Evolutionary conservation across 2,113 vertebrate genomes (phyloP), one percentile per base, ranked within the genome.

Genomic region (Meriones unguiculatus): DNA sequence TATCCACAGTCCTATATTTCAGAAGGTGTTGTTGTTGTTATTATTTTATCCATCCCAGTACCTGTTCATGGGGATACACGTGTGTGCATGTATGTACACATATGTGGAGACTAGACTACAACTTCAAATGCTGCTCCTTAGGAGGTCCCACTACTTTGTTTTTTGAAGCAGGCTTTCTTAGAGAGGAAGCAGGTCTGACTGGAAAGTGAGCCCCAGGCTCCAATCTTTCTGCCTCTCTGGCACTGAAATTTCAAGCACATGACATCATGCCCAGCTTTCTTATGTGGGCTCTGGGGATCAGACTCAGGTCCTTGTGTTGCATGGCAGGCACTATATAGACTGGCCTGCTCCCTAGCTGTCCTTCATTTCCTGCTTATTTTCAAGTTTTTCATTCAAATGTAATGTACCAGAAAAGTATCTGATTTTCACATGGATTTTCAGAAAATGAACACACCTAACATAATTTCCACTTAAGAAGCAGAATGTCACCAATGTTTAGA

Each of bases 341-440:
- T 78, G 76, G 50, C 13, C 76, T 78, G 28, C 28, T 32, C 41
- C 41, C 41, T 41, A 76, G 73, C 41, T 50, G 11, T 24, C 73
- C 41, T 76, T 76, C 41, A 46, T 76, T 12, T 46, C 18, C 41
- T 28, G 73, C 10, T 7, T 41, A 46, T 52, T 87, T 87, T 5
- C 62, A 64, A 70, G 12, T 30, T 93, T 89, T 93, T 95, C 64
- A 95, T 94, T 76, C 15, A 81, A 54, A 76, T 76, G 54, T 25
- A 72, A 64, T 38, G 38, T 78, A 89, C 4, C 13, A 91, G 50
- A 75, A 93, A 92, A 75, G 57, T 82, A 64, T 1, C 18, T 35
- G 35, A 18, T 14, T 78, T 86, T 69, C 41, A 86, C 80, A 46
- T 80, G 57, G 85, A n/a, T 62, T 97, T 91, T 85, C 46, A 78